A percentile compares a stretch with the other conserved stretches of the same genome.
Conservation (phyloP, 2,888 invertebrate species). For the Punctoribates punctum region DNA sequence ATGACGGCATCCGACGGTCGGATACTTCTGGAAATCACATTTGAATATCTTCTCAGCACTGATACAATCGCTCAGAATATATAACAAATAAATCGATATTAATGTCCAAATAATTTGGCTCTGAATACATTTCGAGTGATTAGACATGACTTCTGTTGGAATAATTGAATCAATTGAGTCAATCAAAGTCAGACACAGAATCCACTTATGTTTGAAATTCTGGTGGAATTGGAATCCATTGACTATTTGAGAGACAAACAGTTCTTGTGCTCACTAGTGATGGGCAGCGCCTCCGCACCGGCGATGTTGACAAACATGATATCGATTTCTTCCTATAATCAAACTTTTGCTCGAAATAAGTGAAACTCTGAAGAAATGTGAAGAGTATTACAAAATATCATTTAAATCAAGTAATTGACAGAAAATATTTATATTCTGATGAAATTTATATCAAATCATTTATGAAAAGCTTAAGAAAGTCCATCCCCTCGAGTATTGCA, state of each 20-base stretch:
- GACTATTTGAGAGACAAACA: no score
- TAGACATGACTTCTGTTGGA: no score
- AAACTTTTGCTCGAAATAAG: neutral
- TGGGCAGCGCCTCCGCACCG: no score
- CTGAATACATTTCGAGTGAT: no score
- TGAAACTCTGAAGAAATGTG: neutral
- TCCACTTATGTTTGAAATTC: no score
- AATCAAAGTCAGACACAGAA: no score
- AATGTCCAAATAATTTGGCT: neutral
- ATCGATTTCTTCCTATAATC: no score
- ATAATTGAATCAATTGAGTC: no score
- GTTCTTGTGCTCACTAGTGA: no score
- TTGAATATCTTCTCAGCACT: neutral
- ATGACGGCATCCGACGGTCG: constrained; percentile 10
- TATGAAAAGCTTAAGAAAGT: neutral
- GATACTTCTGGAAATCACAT: constrained; percentile 26
- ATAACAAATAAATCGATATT: neutral
- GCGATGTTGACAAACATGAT: no score
- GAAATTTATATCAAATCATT: neutral
- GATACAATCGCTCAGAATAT: neutral
- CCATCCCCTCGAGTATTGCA: neutral
- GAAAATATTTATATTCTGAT: no score
- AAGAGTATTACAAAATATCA: neutral
- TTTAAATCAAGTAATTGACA: neutral
- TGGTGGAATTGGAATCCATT: no score